Conservation (phyloP, 2,797 vertebrate genomes). For the Cynopterus sphinx region DNA sequence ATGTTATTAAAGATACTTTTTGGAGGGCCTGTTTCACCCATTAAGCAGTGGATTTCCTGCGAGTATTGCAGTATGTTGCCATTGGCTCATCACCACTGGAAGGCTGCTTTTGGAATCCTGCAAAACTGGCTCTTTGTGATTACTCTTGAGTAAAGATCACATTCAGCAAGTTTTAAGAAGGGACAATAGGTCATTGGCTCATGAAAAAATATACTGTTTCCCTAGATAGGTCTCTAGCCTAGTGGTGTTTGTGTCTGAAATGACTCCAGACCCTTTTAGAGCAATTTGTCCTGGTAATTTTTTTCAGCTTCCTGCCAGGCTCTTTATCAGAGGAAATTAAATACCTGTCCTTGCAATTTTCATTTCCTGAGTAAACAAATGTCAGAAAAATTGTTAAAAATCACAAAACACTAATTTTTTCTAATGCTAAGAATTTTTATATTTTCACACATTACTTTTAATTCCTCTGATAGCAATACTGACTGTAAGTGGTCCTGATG, state of each 20-base stretch:
- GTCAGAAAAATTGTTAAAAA: not conserved
- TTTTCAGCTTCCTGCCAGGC: slow-evolving; percentile 40
- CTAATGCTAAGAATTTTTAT: not conserved
- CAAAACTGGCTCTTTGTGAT: not conserved
- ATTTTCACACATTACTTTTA: not conserved
- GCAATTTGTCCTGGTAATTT: not conserved
- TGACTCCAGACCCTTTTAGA: not conserved
- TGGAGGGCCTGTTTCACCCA: not conserved
- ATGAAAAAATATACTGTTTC: not conserved
- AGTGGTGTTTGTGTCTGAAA: not conserved
- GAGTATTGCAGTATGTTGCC: not conserved
- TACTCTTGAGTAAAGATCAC: not conserved
- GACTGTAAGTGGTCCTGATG: not conserved
- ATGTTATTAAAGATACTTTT: not conserved
- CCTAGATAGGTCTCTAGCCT: not conserved
- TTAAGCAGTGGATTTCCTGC: not conserved
- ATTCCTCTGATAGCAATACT: not conserved
- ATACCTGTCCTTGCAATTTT: slow-evolving; percentile 31
- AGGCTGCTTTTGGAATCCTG: not conserved
- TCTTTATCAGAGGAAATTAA: slow-evolving; percentile 56
- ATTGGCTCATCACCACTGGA: not conserved
- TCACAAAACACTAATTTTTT: not conserved
- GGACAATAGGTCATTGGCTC: slow-evolving; percentile 24
- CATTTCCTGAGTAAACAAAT: slow-evolving; percentile 39
- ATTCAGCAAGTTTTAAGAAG: slow-evolving; percentile 22